These are phyloP conservation scores for Eueides isabella DNA, from an alignment of 1,140 invertebrate species.

Conservation along the genomic window DNA sequence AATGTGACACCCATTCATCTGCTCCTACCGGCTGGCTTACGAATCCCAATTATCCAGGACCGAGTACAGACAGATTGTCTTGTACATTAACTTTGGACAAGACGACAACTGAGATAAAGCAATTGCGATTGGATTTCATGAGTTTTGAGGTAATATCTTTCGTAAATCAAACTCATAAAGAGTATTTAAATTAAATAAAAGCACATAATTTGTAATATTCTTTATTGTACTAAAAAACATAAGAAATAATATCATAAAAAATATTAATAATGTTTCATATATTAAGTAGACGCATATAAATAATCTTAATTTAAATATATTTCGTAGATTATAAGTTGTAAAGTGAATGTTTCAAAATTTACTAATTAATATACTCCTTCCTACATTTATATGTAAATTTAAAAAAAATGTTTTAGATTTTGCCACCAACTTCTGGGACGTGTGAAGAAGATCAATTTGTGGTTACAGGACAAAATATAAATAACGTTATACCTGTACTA, in stretches of 20 bases:
- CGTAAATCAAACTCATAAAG: not conserved
- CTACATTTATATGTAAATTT: too few relatives aligned
- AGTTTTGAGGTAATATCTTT: slow-evolving; percentile 84
- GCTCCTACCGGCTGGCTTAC: slow-evolving; percentile 65
- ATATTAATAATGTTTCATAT: too few relatives aligned
- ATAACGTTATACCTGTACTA: slow-evolving; percentile 86
- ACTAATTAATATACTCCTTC: too few relatives aligned
- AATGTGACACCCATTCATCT: slow-evolving; percentile 60
- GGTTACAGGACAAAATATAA: slow-evolving; percentile 87
- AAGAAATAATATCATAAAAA: too few relatives aligned
- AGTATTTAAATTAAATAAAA: too few relatives aligned
- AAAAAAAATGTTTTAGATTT: slow-evolving; percentile 77
- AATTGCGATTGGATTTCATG: slow-evolving; percentile 87
- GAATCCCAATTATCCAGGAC: slow-evolving; percentile 71
- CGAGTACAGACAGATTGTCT: slow-evolving; percentile 73
- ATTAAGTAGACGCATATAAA: too few relatives aligned
- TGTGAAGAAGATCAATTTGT: slow-evolving; percentile 87
- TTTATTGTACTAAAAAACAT: too few relatives aligned
- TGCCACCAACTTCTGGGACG: slow-evolving; percentile 85
- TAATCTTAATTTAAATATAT: too few relatives aligned
- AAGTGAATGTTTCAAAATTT: too few relatives aligned
- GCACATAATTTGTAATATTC: too few relatives aligned
- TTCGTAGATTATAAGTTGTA: too few relatives aligned
- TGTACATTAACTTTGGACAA: slow-evolving; percentile 86
- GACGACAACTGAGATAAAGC: slow-evolving; percentile 71